Base-by-base conservation (phyloP, 2,797 vertebrate genomes). In the Macropus fuliginosus region DNA sequence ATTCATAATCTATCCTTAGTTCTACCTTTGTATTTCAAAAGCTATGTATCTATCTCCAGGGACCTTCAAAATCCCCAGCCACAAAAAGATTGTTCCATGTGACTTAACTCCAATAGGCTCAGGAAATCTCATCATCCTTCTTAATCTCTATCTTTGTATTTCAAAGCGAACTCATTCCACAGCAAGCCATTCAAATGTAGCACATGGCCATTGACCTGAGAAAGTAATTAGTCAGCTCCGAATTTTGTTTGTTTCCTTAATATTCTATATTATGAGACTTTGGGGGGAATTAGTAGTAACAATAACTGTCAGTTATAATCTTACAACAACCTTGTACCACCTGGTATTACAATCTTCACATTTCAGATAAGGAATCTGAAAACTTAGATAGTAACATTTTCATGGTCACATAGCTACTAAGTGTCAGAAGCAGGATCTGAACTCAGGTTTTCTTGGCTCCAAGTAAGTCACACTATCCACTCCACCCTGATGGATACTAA, bases 371-470 rank as follows among this genome's bases (percentile, higher is more conserved):
- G 9, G 74, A 87, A 24, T 3, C 74, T 87, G 40, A 87, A 87
- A 4, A 9, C 40, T 81, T 81, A 46, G 40, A 21, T 10, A 9
- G 34, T 21, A 66, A 93, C 28, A 81, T 87, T 18, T 46, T 31
- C 34, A 27, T 2, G 1, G 0, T 56, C 90, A 56, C 56, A 56
- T 24, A 10, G 4, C n/a, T 55, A 56, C 57, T 92, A 66, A 74
- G 34, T 74, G 59, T 92, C 90, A 91, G 56, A 91, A 4, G 5
- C 87, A 10, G 95, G 27, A 66, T 40, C 93, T 56, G 91, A 94
- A 95, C 21, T 55, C 29, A 52, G 9, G 12, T 21, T 27, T 81
- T 95, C 91, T 4, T 94, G 56, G 55, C 13, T 94, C 55, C n/a
- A 94, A 74, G 92, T 24, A 24, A 27, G 74, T 87, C 21, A 50